Conservation (phyloP, 1,140 invertebrate genomes). For the Drosophila nigromelanica region DNA sequence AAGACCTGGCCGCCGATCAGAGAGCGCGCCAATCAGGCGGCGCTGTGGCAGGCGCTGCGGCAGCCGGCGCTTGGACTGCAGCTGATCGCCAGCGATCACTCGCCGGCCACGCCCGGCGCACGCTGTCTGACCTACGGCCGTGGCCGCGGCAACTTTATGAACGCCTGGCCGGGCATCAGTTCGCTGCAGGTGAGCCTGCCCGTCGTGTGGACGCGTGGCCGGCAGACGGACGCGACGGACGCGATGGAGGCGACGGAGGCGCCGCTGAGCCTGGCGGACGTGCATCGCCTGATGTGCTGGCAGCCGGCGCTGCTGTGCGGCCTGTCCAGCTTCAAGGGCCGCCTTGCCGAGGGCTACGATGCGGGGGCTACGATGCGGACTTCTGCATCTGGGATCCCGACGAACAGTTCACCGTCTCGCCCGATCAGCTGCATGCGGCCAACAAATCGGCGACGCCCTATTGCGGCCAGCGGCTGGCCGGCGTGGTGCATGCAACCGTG, state of each 20-base stretch:
- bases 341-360: slow-evolving; percentile 87
- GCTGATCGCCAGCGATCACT: slow-evolving; percentile 89
- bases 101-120: slow-evolving; percentile 88
- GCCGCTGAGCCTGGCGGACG: slow-evolving; percentile 84
- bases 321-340: slow-evolving; percentile 86
- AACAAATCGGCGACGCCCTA: slow-evolving; percentile 87
- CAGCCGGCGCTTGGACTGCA: slow-evolving; percentile 83
- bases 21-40: slow-evolving; percentile 86
- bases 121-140: slow-evolving; percentile 85
- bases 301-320: slow-evolving; percentile 87
- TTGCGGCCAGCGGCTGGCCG: slow-evolving; percentile 85
- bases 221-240: slow-evolving; percentile 65
- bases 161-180: slow-evolving; percentile 90
- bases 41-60: slow-evolving; percentile 86
- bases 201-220: slow-evolving; percentile 87
- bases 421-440: slow-evolving; percentile 85
- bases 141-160: slow-evolving; percentile 86
- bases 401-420: slow-evolving; percentile 85
- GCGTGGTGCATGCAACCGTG: slow-evolving; percentile 86
- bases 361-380: slow-evolving; percentile 90
- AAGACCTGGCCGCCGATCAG: slow-evolving; percentile 91
- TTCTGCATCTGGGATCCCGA: slow-evolving; percentile 89
- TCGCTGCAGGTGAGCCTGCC: slow-evolving; percentile 89
- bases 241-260: too few species aligned
- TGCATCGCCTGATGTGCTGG: slow-evolving; percentile 86